A percentile compares a stretch with the other conserved stretches of the same genome.
These are phyloP conservation scores for Drosophila meridiana DNA, from an alignment of 2,888 invertebrate genomes.

Conservation along the genomic window DNA sequence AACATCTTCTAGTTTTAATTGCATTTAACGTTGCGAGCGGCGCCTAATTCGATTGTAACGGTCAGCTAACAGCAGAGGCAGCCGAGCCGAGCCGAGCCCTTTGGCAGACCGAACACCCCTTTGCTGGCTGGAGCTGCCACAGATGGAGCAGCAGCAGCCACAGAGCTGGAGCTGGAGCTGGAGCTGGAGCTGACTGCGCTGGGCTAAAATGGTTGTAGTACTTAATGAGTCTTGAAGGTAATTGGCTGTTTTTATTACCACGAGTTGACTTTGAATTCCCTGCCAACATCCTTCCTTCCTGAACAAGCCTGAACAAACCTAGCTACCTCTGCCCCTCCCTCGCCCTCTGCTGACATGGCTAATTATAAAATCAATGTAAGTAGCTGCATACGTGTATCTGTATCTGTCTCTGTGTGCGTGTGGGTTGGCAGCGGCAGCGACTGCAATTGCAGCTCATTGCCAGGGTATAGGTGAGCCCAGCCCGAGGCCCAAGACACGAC, in stretches of 20 bases:
- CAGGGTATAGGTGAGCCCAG: not conserved
- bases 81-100: conserved; percentile 46
- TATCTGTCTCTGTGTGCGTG: not conserved
- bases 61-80: conserved; percentile 64
- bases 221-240: conserved; percentile 78
- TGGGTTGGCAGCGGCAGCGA: conserved; percentile 4
- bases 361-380: conserved; percentile 75
- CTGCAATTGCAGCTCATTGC: conserved; percentile 1
- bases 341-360: conserved; percentile 48
- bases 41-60: conserved; percentile 75
- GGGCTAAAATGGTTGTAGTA: conserved; percentile 52
- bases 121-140: not conserved
- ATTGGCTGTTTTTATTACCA: conserved; percentile 74
- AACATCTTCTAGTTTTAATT: conserved; percentile 79
- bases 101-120: conserved; percentile 21
- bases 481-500: conserved; percentile 45
- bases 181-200: conserved; percentile 13
- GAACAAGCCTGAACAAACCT: not conserved
- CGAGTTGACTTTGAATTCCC: conserved; percentile 64
- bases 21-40: conserved; percentile 73
- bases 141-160: not conserved
- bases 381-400: conserved; percentile 39
- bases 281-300: conserved; percentile 20
- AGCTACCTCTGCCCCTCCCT: not conserved
- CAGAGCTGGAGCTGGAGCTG: not conserved